Percentiles rank a stretch among this genome's conserved stretches.
Conservation (phyloP, 2,888 invertebrate genomes). For the Synergus japonicus region DNA sequence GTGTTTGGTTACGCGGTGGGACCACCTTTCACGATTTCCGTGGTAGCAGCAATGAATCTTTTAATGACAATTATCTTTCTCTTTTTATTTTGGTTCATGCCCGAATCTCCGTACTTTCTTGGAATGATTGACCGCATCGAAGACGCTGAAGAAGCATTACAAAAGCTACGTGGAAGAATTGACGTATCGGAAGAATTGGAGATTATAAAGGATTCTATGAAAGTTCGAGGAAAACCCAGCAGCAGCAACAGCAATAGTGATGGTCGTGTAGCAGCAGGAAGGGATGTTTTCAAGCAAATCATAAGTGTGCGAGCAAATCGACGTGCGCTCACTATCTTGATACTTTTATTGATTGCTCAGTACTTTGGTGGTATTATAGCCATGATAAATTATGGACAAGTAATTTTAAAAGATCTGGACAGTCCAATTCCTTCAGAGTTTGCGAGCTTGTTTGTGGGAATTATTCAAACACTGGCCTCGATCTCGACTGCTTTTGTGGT, state of each 20-base stretch:
- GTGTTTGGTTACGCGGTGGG: constrained; percentile 64
- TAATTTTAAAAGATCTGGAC: constrained; percentile 74
- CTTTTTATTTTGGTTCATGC: constrained; percentile 75
- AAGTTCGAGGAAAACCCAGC: no score
- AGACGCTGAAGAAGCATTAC: no score
- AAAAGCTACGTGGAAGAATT: no score
- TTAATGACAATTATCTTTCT: constrained; percentile 71
- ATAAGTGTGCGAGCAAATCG: no score
- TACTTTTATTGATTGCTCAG: no score
- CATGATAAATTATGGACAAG: constrained; percentile 68
- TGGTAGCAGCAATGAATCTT: constrained; percentile 65
- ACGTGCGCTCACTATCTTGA: no score
- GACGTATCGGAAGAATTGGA: no score
- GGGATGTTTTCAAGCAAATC: no score
- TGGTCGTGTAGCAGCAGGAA: no score
- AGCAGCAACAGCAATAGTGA: no score
- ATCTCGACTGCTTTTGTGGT: constrained; percentile 62
- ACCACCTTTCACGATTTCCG: constrained; percentile 62
- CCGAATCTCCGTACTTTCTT: constrained; percentile 68
- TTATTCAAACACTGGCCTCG: constrained; percentile 11
- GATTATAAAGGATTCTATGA: no score
- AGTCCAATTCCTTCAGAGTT: constrained; percentile 59
- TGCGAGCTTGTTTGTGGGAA: constrained; percentile 63
- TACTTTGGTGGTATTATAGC: not conserved
- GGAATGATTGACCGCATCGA: no score